Conservation (phyloP, 2,888 invertebrate species). For the Scaptomyza cyrtandrae region DNA sequence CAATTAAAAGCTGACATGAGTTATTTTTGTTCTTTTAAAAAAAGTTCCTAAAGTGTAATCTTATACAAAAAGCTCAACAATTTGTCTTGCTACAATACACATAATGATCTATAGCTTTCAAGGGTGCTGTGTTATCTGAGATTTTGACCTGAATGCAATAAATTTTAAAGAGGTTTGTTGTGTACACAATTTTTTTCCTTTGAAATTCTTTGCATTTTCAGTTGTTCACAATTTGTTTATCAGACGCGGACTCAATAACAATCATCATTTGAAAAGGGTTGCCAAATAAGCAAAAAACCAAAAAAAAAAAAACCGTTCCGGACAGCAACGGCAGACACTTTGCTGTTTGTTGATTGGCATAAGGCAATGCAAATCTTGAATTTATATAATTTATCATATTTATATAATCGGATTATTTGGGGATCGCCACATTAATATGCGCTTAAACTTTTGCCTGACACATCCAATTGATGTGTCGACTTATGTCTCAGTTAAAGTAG, state of each 20-base stretch:
- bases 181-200: background rate
- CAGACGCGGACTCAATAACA: slow-evolving; percentile 19
- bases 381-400: slow-evolving; percentile 59
- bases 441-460: slow-evolving; percentile 42
- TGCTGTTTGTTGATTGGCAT: slow-evolving; percentile 34
- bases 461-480: slow-evolving; percentile 49
- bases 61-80: background rate
- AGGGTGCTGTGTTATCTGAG: slow-evolving; percentile 3
- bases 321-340: slow-evolving; percentile 15
- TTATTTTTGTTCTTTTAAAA: background rate
- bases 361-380: slow-evolving; percentile 42
- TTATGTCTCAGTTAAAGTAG: slow-evolving; percentile 43
- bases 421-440: slow-evolving; percentile 43
- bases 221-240: slow-evolving; percentile 21
- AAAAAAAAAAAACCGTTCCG: slow-evolving; percentile 10
- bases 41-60: background rate
- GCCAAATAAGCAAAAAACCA: slow-evolving; percentile 1
- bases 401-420: slow-evolving; percentile 50
- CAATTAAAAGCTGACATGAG: background rate
- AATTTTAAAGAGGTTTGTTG: background rate
- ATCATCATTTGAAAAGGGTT: slow-evolving; percentile 25
- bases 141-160: slow-evolving; percentile 1
- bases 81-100: background rate
- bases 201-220: slow-evolving; percentile 14
- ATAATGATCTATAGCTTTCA: slow-evolving; percentile 1